Evolutionary conservation across 2,888 invertebrate genomes (phyloP).

Genomic region (Lathronympha strigana): DNA sequence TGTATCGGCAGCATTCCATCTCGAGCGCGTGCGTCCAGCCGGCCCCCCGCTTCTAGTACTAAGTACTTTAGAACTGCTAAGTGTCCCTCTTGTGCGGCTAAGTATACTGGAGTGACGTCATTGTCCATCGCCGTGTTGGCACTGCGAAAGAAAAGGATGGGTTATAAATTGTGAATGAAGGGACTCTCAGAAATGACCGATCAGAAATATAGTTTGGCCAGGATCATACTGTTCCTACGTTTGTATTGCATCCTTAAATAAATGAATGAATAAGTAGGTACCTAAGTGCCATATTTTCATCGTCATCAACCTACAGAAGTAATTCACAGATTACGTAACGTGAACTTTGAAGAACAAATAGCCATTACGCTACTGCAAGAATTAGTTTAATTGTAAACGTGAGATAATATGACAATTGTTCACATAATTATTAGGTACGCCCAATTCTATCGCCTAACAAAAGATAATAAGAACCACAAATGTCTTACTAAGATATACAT

Average conservation of each 20-base stretch:
- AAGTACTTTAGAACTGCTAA: conserved; percentile 93
- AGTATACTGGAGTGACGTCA: conserved; percentile 94
- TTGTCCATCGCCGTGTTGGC: conserved; percentile 97
- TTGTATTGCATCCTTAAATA: no score
- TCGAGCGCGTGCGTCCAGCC: conserved; percentile 91
- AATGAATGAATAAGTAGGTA: not conserved
- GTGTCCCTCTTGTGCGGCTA: conserved; percentile 95
- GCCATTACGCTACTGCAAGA: conserved; percentile 16
- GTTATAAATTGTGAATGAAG: no score
- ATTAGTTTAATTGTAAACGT: conserved; percentile 28
- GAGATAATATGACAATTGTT: conserved; percentile 26
- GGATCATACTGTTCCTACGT: no score
- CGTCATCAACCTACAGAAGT: conserved; percentile 1
- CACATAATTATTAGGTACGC: conserved; percentile 17
- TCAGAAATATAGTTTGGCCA: no score
- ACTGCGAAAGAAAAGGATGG: conserved; percentile 80
- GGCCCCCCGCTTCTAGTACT: conserved; percentile 92
- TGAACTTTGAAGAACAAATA: conserved; percentile 28
- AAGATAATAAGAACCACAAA: not conserved
- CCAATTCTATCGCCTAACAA: not conserved
- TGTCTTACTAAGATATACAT: not conserved
- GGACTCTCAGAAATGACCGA: no score
- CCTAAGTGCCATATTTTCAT: not conserved
- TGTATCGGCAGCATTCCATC: conserved; percentile 97
- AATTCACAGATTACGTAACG: conserved; percentile 12